Percentiles rank a stretch among this genome's conserved stretches.
phyloP scores from a whole-genome alignment of 2,888 invertebrate genomes.

The Aelia acuminata region DNA sequence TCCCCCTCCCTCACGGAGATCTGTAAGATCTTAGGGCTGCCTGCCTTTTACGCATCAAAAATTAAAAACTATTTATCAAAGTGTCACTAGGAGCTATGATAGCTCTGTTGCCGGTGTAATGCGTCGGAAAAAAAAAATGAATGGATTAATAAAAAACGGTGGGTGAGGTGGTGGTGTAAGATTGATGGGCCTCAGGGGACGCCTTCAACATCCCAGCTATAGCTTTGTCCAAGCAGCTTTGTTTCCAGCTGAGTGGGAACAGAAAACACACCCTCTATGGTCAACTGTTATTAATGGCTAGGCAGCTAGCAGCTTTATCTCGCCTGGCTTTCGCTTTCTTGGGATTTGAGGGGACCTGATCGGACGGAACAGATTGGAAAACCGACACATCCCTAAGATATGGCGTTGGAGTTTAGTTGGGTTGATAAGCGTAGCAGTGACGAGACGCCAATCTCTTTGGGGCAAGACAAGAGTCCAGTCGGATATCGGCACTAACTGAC shows the following conservation, averaged over 20 bases:
- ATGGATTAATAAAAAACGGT: slow-evolving; percentile 29
- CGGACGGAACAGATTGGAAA: neutral
- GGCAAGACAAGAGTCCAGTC: no score
- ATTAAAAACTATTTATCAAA: slow-evolving; percentile 34
- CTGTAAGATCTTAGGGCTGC: neutral
- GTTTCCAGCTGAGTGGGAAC: neutral
- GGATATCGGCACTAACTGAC: no score
- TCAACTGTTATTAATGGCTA: slow-evolving; percentile 37
- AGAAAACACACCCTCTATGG: slow-evolving; percentile 14
- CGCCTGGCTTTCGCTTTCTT: neutral
- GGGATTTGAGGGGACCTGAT: neutral
- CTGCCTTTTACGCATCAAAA: neutral
- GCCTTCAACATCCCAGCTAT: neutral
- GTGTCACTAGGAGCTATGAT: slow-evolving; percentile 27
- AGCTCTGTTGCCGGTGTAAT: slow-evolving; percentile 27
- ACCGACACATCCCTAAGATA: neutral
- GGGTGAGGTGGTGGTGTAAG: slow-evolving; percentile 3
- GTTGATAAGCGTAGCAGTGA: no score
- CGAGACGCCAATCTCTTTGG: no score
- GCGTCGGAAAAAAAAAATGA: slow-evolving; percentile 15
- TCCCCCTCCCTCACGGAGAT: neutral
- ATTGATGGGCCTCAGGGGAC: slow-evolving; percentile 23
- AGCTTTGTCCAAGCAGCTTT: slow-evolving; percentile 8
- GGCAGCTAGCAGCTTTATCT: neutral
- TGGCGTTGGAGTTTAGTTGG: no score